Conservation (phyloP, 2,888 invertebrate genomes). For the Halictus quadricinctus region DNA sequence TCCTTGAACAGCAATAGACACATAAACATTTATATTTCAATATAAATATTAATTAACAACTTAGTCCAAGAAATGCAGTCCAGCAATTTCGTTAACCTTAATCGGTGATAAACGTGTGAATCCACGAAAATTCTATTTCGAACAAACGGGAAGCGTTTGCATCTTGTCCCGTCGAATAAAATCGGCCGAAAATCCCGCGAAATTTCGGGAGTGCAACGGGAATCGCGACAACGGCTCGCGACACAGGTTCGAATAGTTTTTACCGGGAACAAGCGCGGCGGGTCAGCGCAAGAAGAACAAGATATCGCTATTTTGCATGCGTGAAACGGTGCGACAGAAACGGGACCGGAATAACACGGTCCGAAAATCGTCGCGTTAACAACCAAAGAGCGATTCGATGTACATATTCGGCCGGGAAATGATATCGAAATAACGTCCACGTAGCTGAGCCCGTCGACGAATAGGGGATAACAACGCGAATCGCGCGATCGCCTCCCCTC, state of each 20-base stretch:
- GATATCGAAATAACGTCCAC: constrained; percentile 53
- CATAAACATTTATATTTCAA: no score
- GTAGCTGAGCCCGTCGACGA: constrained; percentile 6
- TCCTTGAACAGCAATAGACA: no score
- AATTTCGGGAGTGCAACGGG: not conserved
- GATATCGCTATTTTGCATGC: constrained; percentile 25
- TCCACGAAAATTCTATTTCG: not conserved
- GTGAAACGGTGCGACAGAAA: not conserved
- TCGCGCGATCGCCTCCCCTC: not conserved
- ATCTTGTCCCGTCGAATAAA: not conserved
- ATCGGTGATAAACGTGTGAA: no score
- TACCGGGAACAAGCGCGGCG: not conserved
- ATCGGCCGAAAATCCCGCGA: not conserved
- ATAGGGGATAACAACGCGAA: constrained; percentile 42
- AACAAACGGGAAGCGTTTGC: not conserved
- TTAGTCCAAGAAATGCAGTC: no score
- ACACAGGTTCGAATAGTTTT: constrained; percentile 1
- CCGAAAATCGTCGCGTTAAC: constrained; percentile 41
- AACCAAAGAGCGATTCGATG: constrained; percentile 51
- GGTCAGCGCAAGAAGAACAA: constrained; percentile 3
- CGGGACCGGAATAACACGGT: constrained; percentile 32
- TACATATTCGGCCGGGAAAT: constrained; percentile 47
- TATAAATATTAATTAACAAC: no score
- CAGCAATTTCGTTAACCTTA: no score
- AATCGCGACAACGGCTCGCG: not conserved